phyloP scores from a whole-genome alignment of 1,140 invertebrate genomes.

The Pseudomyrmex cubaensis region DNA sequence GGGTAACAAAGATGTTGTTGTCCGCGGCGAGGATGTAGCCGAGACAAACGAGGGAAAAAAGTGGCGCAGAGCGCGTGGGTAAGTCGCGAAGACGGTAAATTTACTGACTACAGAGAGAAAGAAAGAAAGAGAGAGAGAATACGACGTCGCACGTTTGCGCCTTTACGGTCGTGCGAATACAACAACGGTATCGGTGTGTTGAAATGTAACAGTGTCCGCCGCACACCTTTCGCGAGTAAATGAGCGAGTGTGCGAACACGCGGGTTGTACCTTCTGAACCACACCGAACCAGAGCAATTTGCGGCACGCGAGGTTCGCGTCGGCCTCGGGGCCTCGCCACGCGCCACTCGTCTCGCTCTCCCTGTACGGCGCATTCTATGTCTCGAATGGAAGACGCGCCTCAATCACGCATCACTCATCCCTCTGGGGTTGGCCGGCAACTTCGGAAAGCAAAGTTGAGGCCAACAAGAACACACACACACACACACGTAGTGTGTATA shows the following conservation, averaged over 20 bases:
- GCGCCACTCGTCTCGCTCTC: constrained; percentile 66
- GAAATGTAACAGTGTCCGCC: constrained; percentile 51
- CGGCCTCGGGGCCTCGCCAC: constrained; percentile 73
- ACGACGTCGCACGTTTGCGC: constrained; percentile 12
- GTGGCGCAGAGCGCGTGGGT: neutral
- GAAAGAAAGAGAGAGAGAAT: neutral
- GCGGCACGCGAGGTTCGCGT: constrained; percentile 79
- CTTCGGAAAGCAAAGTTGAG: neutral
- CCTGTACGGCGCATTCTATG: constrained; percentile 28
- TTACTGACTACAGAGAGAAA: neutral
- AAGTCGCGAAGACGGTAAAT: constrained; percentile 23
- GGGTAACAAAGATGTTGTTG: constrained; percentile 39
- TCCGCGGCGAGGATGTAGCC: constrained; percentile 19
- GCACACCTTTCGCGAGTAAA: constrained; percentile 55
- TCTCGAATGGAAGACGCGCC: constrained; percentile 20
- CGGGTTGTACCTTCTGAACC: constrained; percentile 70
- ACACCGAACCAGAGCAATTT: constrained; percentile 77
- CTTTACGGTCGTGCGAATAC: constrained; percentile 37
- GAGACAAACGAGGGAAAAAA: constrained; percentile 43
- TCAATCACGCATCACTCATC: constrained; percentile 35
- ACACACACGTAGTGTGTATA: no score
- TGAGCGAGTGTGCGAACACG: constrained; percentile 72
- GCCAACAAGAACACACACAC: neutral
- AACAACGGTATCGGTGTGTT: constrained; percentile 8
- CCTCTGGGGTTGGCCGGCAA: neutral